Base-by-base conservation (phyloP, 2,113 vertebrate genomes). In the Daboia siamensis region DNA sequence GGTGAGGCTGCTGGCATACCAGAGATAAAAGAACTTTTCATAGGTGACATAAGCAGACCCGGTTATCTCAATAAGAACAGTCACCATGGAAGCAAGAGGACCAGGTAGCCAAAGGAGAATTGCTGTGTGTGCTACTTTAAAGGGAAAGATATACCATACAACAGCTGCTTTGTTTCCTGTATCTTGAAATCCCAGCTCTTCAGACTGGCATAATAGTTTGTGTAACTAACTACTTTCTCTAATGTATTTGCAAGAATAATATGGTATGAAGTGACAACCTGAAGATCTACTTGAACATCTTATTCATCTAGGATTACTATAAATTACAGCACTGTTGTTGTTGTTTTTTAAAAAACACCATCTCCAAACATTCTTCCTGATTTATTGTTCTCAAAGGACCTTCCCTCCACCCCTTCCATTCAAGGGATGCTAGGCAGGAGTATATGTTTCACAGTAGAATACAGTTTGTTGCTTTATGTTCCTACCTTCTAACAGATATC, bases 201-300 rank as follows among this genome's bases (percentile, higher is more conserved):
- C 87, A 39, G 39, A 57, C 33, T 88, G 87, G n/a, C 87, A 55
- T 57, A 56, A 91, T 52, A 57, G 85, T 93, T 95, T 5, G 9
- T 86, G 91, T 94, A 95, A 93, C 93, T 90, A 95, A 95, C 94
- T 21, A 85, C 23, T 56, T 33, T 87, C 92, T 52, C 85, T 95
- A 29, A 17, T 94, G 88, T 4, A 9, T 93, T 92, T 93, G 44
- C 86, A 87, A 57, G 48, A 92, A 84, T 85, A 90, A 94, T 69
- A 0, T 1, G 11, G 39, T 94, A 51, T 87, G 89, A 91, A 85
- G 54, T 93, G 86, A 92, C 94, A 94, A 93, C 61, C 33, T 57
- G 39, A 87, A 87, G 59, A 90, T 55, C 52, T 69, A 74, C 61
- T 52, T 56, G 39, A 86, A 84, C 61, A 26, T 48, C 29, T 90